These are phyloP conservation scores for Pilophorus perplexus DNA, from an alignment of 2,888 invertebrate species.

Conservation along the genomic window DNA sequence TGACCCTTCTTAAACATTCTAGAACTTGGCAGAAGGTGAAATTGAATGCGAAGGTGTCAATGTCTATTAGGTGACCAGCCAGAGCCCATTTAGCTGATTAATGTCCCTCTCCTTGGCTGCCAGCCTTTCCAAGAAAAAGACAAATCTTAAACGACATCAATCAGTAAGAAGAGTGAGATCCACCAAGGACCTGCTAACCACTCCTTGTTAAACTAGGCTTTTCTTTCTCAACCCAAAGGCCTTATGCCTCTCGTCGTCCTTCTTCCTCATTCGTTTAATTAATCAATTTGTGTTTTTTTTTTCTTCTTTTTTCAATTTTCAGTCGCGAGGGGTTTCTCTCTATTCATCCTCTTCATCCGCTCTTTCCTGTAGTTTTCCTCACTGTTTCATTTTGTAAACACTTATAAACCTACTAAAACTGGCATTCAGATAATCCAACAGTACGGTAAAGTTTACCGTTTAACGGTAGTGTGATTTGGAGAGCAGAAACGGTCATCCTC, in stretches of 20 bases:
- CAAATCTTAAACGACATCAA: slow-evolving; percentile 39
- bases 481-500: too few species aligned
- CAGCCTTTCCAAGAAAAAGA: slow-evolving; percentile 21
- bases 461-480: too few species aligned
- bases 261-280: slow-evolving; percentile 1
- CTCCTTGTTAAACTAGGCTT: slow-evolving; percentile 22
- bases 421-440: too few species aligned
- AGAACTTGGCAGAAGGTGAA: slow-evolving; percentile 10
- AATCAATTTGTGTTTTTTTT: not conserved
- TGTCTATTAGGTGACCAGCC: slow-evolving; percentile 35
- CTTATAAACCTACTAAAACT: too few species aligned
- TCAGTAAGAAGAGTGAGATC: not conserved
- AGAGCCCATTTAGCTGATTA: slow-evolving; percentile 44
- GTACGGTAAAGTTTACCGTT: too few species aligned
- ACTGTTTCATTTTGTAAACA: too few species aligned
- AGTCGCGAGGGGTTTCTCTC: too few species aligned
- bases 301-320: too few species aligned
- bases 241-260: not conserved
- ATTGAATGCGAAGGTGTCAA: slow-evolving; percentile 42
- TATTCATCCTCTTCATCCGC: too few species aligned
- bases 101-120: slow-evolving; percentile 16
- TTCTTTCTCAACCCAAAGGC: not conserved
- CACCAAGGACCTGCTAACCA: not conserved
- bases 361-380: too few species aligned
- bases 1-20: too few species aligned